Evolutionary conservation across 1,140 invertebrate genomes (phyloP).

Genomic region (Lepidotrigona ventralis): DNA sequence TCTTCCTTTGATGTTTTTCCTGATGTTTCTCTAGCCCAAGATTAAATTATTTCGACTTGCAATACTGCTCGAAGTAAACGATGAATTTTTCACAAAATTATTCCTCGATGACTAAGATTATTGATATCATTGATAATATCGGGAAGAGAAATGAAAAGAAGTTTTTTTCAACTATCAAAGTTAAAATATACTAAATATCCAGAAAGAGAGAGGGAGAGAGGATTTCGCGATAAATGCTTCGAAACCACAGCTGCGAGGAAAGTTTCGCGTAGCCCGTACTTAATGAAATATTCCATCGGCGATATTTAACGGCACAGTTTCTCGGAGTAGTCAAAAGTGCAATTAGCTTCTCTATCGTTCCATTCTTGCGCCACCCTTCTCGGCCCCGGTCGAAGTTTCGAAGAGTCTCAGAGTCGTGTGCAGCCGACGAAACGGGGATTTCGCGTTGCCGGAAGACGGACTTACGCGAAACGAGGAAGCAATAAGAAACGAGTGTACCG

Average conservation of each 20-base stretch:
- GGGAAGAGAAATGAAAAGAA: not conserved
- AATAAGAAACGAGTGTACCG: not conserved
- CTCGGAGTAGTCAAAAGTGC: slow-evolving; percentile 52
- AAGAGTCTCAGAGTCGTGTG: slow-evolving; percentile 8
- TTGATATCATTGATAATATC: too few relatives aligned
- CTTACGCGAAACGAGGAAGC: not conserved
- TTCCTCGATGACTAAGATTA: too few relatives aligned
- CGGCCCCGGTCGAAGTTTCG: slow-evolving; percentile 16
- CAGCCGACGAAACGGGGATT: slow-evolving; percentile 48
- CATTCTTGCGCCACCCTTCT: not conserved
- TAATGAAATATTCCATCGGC: slow-evolving; percentile 65
- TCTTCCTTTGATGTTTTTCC: not conserved
- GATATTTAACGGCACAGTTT: slow-evolving; percentile 54
- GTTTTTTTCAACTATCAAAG: not conserved
- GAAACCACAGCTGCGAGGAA: slow-evolving; percentile 25
- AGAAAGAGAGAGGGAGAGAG: not conserved
- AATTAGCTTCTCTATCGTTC: slow-evolving; percentile 41
- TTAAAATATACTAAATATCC: not conserved
- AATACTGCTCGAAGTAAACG: too few relatives aligned
- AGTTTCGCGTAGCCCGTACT: slow-evolving; percentile 35
- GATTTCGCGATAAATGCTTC: not conserved
- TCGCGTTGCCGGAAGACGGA: not conserved
- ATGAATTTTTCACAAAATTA: too few relatives aligned
- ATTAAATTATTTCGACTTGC: not conserved
- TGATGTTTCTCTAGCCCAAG: not conserved